phyloP scores from a whole-genome alignment of 2,888 invertebrate species.

The Tetramorium bicarinatum region DNA sequence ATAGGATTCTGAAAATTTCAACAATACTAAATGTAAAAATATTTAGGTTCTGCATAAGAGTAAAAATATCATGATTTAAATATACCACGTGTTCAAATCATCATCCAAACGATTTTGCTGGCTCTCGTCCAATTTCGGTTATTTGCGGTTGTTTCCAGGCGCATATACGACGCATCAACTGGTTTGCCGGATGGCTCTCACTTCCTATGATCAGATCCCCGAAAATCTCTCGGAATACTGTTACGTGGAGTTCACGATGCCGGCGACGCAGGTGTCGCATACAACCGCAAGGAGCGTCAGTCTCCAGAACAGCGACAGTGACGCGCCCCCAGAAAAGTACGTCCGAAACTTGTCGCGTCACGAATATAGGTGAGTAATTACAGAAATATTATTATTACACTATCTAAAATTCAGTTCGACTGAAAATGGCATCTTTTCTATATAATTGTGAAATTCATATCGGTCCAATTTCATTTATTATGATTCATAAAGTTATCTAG shows the following conservation, averaged over 20 bases:
- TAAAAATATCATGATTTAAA: constrained; percentile 5
- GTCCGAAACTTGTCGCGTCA: constrained; percentile 98
- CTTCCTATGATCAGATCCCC: constrained; percentile 99
- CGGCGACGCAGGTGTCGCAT: constrained; percentile 97
- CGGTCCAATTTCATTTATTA: no score
- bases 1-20: neutral
- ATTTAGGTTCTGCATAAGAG: neutral
- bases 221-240: constrained; percentile 96
- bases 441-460: no score
- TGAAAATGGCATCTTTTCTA: no score
- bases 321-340: constrained; percentile 98
- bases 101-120: constrained; percentile 10
- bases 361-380: constrained; percentile 92
- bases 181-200: constrained; percentile 97
- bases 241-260: constrained; percentile 99
- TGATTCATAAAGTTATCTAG: neutral
- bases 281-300: constrained; percentile 98
- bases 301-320: constrained; percentile 94
- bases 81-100: constrained; percentile 21
- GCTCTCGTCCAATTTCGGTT: constrained; percentile 37
- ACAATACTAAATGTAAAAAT: neutral
- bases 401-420: no score
- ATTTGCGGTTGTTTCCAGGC: constrained; percentile 88
- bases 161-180: constrained; percentile 99
- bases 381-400: neutral